Percentiles rank a stretch among this genome's conserved stretches.
These are phyloP conservation scores for Chiridota heheva DNA, from an alignment of 35 echinoderm and acorn worm species.

Conservation along the genomic window DNA sequence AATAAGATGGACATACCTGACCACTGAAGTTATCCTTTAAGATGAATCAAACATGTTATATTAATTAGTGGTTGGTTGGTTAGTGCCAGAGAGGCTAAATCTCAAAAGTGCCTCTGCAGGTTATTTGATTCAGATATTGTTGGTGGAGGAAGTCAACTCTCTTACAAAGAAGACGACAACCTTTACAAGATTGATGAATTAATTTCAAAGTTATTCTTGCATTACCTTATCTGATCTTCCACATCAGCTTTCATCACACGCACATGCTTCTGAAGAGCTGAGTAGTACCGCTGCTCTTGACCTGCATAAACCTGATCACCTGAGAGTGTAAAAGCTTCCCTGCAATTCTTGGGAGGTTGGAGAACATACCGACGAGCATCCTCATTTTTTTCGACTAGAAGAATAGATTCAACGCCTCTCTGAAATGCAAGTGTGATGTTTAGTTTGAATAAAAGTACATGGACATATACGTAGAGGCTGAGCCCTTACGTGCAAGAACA, in stretches of 20 bases:
- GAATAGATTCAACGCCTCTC: conserved; percentile 69
- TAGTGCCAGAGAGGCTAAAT: no score
- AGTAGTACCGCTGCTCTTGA: conserved; percentile 73
- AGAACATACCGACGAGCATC: conserved; percentile 65
- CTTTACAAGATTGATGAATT: no score
- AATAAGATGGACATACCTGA: no score
- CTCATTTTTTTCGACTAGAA: conserved; percentile 69
- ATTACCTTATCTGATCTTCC: conserved; percentile 75
- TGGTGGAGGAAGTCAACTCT: no score
- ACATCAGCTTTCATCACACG: conserved; percentile 63
- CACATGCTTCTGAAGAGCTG: conserved; percentile 50
- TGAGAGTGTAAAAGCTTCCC: conserved; percentile 80
- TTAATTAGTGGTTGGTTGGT: no score
- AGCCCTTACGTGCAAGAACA: no score
- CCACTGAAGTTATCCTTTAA: no score
- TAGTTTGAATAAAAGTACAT: background rate
- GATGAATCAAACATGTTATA: no score
- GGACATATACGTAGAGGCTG: background rate
- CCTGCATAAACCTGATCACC: conserved; percentile 86
- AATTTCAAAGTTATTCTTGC: no score
- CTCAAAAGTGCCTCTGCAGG: no score
- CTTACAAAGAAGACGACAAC: no score
- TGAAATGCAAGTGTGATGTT: conserved; percentile 11
- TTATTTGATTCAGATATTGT: no score
- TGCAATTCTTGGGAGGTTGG: conserved; percentile 63